Evolutionary conservation across 2,113 vertebrate genomes (phyloP).

Genomic region (Lasiurus cinereus): DNA sequence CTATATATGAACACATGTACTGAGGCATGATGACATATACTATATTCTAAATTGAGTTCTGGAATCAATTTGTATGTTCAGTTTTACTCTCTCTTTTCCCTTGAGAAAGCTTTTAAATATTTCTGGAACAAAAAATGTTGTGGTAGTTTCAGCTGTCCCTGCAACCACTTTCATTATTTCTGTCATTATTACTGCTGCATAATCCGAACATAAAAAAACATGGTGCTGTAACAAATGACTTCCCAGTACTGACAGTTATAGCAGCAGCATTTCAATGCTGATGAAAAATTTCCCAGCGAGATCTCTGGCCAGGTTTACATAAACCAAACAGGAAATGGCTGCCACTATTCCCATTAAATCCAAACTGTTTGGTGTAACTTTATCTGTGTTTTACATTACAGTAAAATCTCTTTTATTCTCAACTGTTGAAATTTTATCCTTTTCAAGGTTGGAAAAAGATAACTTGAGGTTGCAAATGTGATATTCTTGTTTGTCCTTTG

Average conservation of each 20-base stretch:
- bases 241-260: constrained; percentile 89
- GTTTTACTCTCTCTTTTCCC: constrained; percentile 58
- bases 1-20: constrained; percentile 57
- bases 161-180: constrained; percentile 86
- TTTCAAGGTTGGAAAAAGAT: constrained; percentile 77
- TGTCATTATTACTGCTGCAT: constrained; percentile 88
- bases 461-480: constrained; percentile 80
- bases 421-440: constrained; percentile 86
- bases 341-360: constrained; percentile 87
- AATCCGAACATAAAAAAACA: constrained; percentile 90
- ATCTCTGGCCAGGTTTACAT: constrained; percentile 88
- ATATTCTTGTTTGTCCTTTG: constrained; percentile 80
- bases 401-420: constrained; percentile 81
- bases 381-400: constrained; percentile 88
- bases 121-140: constrained; percentile 74
- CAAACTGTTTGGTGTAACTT: constrained; percentile 87
- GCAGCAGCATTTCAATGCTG: constrained; percentile 86
- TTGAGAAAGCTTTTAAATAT: constrained; percentile 71
- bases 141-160: constrained; percentile 82
- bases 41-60: constrained; percentile 73
- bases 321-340: constrained; percentile 89
- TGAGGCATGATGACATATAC: constrained; percentile 68
- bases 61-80: constrained; percentile 70
- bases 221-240: constrained; percentile 88
- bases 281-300: constrained; percentile 88